Evolutionary conservation across 2,888 invertebrate species (phyloP).

Genomic region (Brenthis hecate): DNA sequence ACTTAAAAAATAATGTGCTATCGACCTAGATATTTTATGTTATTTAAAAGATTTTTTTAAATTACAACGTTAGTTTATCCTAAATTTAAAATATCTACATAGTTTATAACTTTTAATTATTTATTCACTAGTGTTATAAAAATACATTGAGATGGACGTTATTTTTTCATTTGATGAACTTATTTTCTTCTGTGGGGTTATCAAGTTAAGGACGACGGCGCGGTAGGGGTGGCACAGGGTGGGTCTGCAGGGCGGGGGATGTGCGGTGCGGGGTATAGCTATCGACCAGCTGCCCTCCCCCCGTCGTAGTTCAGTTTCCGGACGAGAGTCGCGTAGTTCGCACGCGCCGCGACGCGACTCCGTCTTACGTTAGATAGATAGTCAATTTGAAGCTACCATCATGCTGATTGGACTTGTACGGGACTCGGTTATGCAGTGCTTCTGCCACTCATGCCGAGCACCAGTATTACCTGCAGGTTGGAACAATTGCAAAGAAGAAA

Average conservation of each 20-base stretch:
- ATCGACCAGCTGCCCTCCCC: slow-evolving; percentile 84
- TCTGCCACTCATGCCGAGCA: slow-evolving; percentile 95
- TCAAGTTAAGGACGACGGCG: slow-evolving; percentile 77
- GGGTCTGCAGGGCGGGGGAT: slow-evolving; percentile 75
- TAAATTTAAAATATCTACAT: no score
- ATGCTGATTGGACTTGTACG: slow-evolving; percentile 95
- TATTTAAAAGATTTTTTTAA: background rate
- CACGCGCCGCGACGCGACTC: slow-evolving; percentile 80
- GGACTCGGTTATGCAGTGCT: slow-evolving; percentile 96
- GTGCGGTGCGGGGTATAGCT: slow-evolving; percentile 73
- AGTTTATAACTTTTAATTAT: no score
- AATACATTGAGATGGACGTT: slow-evolving; percentile 52
- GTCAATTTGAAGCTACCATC: slow-evolving; percentile 72
- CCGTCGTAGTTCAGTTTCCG: slow-evolving; percentile 80
- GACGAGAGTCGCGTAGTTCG: slow-evolving; percentile 84
- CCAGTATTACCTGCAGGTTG: slow-evolving; percentile 90
- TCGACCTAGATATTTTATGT: background rate
- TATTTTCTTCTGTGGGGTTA: slow-evolving; percentile 80
- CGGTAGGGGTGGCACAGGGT: slow-evolving; percentile 64
- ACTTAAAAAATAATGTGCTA: background rate
- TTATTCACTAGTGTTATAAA: background rate
- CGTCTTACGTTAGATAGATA: slow-evolving; percentile 78
- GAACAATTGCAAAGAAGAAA: slow-evolving; percentile 49
- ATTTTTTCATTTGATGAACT: slow-evolving; percentile 80
- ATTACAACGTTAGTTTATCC: no score